Evolutionary conservation across 2,888 invertebrate genomes (phyloP).

Genomic region (Eudemis profundana): DNA sequence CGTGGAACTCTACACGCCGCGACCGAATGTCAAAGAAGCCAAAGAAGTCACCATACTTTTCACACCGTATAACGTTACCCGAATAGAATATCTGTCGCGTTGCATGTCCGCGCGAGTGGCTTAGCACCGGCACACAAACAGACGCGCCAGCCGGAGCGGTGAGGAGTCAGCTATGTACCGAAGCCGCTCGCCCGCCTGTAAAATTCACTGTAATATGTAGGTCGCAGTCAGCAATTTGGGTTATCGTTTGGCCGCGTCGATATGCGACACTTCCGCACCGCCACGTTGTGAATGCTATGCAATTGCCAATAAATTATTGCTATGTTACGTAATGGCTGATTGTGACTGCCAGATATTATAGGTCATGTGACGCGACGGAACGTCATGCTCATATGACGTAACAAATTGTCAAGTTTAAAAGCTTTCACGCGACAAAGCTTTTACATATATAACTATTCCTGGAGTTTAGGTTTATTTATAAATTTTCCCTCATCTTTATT

Average conservation of each 20-base stretch:
- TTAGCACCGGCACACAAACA: constrained; percentile 58
- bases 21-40: constrained; percentile 48
- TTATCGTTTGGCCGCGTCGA: constrained; percentile 81
- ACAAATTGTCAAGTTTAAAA: constrained; percentile 1
- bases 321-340: constrained; percentile 65
- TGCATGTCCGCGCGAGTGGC: constrained; percentile 44
- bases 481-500: too few species aligned
- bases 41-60: constrained; percentile 44
- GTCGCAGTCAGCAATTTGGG: constrained; percentile 82
- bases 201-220: constrained; percentile 78
- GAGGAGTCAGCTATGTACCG: constrained; percentile 57
- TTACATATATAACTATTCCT: background rate
- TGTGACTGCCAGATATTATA: constrained; percentile 60
- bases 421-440: background rate
- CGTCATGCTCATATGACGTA: constrained; percentile 33
- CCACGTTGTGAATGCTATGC: constrained; percentile 72
- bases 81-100: constrained; percentile 45
- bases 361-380: constrained; percentile 56
- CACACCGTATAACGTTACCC: constrained; percentile 42
- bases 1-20: constrained; percentile 43
- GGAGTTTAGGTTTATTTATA: too few species aligned
- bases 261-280: constrained; percentile 78
- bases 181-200: constrained; percentile 67
- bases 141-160: constrained; percentile 54
- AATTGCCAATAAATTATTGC: constrained; percentile 68